A percentile compares a stretch with the other conserved stretches of the same genome.
Evolutionary conservation across 2,888 invertebrate species (phyloP).

Genomic region (Thalpophila matura): DNA sequence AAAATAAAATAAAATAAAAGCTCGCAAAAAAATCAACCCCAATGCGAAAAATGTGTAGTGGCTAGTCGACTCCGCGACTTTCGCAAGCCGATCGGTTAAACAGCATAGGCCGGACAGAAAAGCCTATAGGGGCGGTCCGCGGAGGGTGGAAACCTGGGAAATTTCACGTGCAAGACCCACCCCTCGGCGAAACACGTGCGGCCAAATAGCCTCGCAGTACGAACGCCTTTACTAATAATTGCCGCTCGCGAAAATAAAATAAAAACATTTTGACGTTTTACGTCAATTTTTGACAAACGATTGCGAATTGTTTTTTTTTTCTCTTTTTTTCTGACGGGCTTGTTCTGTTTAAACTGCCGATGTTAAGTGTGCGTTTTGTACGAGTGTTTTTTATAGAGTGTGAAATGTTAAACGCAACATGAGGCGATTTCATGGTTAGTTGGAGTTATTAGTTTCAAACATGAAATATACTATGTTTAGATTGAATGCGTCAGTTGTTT

Average conservation of each 20-base stretch:
- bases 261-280: constrained; percentile 70
- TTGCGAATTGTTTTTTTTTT: constrained; percentile 46
- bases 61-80: constrained; percentile 75
- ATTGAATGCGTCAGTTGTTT: constrained; percentile 60
- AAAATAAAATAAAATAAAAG: background rate
- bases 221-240: constrained; percentile 88
- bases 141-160: constrained; percentile 91
- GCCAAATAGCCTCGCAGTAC: constrained; percentile 87
- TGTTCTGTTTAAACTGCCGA: constrained; percentile 70
- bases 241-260: constrained; percentile 84
- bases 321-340: constrained; percentile 44
- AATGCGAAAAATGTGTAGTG: constrained; percentile 19
- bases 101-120: constrained; percentile 91
- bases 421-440: constrained; percentile 89
- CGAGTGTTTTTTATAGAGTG: constrained; percentile 76
- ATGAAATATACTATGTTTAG: constrained; percentile 70
- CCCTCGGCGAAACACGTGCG: constrained; percentile 87
- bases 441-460: constrained; percentile 78
- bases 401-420: constrained; percentile 86
- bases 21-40: background rate
- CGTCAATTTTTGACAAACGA: constrained; percentile 57
- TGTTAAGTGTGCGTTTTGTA: constrained; percentile 80
- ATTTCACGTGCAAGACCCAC: constrained; percentile 89
- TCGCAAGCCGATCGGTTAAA: constrained; percentile 87
- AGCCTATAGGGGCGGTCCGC: constrained; percentile 91